Percentiles rank a stretch among this genome's conserved stretches.
Conservation (phyloP, 2,888 invertebrate genomes). For the Ethmia dodecea region DNA sequence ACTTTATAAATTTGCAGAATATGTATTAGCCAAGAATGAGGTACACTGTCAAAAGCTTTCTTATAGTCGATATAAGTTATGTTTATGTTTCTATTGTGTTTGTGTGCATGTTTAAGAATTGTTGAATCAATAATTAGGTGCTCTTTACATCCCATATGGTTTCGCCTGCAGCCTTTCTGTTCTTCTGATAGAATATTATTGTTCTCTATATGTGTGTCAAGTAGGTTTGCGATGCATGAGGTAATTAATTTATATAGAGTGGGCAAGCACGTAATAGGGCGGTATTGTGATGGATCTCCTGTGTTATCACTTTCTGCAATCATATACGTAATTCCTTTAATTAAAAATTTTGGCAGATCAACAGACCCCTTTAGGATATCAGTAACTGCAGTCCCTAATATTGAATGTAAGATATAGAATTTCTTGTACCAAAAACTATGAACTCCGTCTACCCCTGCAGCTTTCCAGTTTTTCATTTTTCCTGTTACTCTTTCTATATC, state of each 20-base stretch:
- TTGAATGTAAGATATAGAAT: conserved; percentile 9
- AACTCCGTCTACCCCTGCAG: conserved; percentile 12
- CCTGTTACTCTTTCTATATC: conserved; percentile 8
- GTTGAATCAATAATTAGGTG: conserved; percentile 11
- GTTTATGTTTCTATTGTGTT: conserved; percentile 11
- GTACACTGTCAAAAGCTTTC: conserved; percentile 23
- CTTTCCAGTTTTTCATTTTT: conserved; percentile 16
- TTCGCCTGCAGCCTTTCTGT: conserved; percentile 4
- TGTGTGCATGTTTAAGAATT: conserved; percentile 8
- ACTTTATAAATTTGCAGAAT: conserved; percentile 15
- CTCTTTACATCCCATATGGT: conserved; percentile 9
- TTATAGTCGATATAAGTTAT: conserved; percentile 21
- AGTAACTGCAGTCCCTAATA: conserved; percentile 11
- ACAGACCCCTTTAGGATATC: background rate
- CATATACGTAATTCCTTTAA: conserved; percentile 16
- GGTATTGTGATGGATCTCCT: conserved; percentile 14
- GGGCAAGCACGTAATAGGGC: conserved; percentile 22
- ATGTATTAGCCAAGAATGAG: conserved; percentile 20
- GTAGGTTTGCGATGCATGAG: conserved; percentile 10
- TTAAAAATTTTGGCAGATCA: conserved; percentile 11
- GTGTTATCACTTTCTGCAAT: conserved; percentile 12
- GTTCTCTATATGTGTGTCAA: conserved; percentile 1
- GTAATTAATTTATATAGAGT: conserved; percentile 21
- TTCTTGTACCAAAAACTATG: conserved; percentile 18
- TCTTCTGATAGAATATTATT: conserved; percentile 3